Evolutionary conservation across 2,113 vertebrate genomes (phyloP), one percentile per base, ranked within the genome.

Genomic region (Glareola pratincola): DNA sequence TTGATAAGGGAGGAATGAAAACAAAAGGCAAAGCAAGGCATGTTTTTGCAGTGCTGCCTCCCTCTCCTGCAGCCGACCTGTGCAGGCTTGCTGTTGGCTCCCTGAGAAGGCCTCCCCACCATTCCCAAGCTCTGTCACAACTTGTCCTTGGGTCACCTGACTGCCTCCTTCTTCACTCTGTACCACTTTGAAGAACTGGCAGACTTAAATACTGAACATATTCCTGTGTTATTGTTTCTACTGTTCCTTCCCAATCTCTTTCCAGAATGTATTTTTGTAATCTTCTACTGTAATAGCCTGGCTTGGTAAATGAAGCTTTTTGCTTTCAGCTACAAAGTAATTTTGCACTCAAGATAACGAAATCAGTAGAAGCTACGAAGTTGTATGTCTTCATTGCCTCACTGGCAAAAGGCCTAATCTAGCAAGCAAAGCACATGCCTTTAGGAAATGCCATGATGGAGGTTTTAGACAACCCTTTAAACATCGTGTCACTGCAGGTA

Each of bases 71-170:
- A 1, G 2, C 54, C 2, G 14, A 7, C 23, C 32, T 29, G 6
- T 0, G 1, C 23, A 21, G 22, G 37, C 63, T 90, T 5, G 2
- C 5, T 53, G 7, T 37, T 4, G 4, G 30, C 26, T 89, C 26
- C 18, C 54, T 1, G 1, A 14, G 43, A 32, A 36, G 19, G 19
- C 16, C 21, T 73, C 18, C 34, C 24, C 0, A 0, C 6, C 7
- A 2, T 26, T 73, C 26, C 66, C 32, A n/a, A 39, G 18, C 29
- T 14, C 26, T 36, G 4, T 8, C n/a, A 32, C 27, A 14, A 10
- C 24, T 51, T 3, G 2, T n/a, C 39, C 36, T 30, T 1, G 1
- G 2, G 9, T 41, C 1, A 2, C 5, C 1, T 39, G 27, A 22
- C 24, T 80, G 37, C 24, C 50, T 53, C 19, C 16, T 66, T 29